These are phyloP conservation scores for Lophotis ruficrista DNA, from an alignment of 2,113 vertebrate genomes.

Conservation along the genomic window DNA sequence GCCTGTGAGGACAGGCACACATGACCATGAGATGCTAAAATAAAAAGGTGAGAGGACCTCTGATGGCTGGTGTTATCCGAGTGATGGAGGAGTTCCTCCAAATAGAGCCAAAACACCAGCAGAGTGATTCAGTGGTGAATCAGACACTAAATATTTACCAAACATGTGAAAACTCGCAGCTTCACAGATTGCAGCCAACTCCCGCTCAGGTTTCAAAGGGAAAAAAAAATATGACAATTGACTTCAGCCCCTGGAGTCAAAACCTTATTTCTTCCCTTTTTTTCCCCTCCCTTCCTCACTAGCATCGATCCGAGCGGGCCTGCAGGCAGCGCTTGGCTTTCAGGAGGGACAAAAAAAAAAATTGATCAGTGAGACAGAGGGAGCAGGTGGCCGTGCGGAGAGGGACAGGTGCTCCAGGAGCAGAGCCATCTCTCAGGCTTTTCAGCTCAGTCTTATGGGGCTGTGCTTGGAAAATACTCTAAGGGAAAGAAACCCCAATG, in stretches of 20 bases:
- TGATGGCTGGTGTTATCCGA: background rate
- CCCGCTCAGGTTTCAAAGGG: background rate
- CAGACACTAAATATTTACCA: constrained; percentile 40
- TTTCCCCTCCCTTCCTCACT: background rate
- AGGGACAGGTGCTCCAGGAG: background rate
- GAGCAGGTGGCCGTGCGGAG: fast-evolving
- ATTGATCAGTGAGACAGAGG: background rate
- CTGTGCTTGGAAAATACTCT: background rate
- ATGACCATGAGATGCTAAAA: background rate
- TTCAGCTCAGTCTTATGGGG: background rate
- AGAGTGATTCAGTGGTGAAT: constrained; percentile 3
- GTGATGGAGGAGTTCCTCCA: background rate
- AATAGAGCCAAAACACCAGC: background rate
- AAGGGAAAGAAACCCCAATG: fast-evolving
- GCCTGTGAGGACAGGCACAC: background rate
- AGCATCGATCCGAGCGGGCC: fast-evolving
- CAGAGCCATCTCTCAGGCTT: background rate
- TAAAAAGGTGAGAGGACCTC: background rate
- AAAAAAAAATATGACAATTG: background rate
- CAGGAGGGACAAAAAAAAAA: background rate
- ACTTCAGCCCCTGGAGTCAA: background rate
- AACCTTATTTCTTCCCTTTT: background rate
- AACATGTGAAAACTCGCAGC: background rate
- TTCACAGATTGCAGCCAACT: constrained; percentile 35
- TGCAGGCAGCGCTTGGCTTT: background rate